Evolutionary conservation across 2,888 invertebrate species (phyloP).

Genomic region (Drosophila anceps): DNA sequence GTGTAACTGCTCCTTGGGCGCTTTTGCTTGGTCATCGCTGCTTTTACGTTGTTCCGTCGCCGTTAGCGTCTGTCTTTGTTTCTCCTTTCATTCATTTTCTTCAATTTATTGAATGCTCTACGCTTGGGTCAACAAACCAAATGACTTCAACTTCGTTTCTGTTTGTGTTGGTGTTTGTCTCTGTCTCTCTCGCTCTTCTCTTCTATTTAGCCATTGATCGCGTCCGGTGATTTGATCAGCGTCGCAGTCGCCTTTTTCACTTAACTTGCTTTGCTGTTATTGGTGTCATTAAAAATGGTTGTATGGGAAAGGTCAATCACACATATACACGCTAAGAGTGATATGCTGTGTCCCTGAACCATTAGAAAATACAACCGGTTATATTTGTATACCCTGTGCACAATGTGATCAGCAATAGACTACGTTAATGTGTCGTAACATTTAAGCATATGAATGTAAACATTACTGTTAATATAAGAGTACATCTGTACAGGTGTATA

Average conservation of each 20-base stretch:
- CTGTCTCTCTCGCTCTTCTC: conserved; percentile 46
- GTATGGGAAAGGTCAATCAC: conserved; percentile 66
- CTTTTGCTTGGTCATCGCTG: conserved; percentile 56
- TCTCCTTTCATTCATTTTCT: conserved; percentile 67
- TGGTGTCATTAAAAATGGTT: conserved; percentile 64
- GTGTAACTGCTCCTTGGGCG: conserved; percentile 43
- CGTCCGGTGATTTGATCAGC: conserved; percentile 64
- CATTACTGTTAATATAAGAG: background rate
- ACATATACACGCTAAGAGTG: conserved; percentile 6
- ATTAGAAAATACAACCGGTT: conserved; percentile 62
- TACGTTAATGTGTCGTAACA: background rate
- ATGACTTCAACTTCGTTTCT: conserved; percentile 38
- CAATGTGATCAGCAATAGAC: background rate
- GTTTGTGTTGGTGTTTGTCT: conserved; percentile 25
- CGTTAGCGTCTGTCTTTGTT: conserved; percentile 36
- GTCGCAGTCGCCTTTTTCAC: conserved; percentile 43
- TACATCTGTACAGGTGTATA: too few relatives aligned
- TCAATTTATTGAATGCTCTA: conserved; percentile 68
- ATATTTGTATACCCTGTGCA: conserved; percentile 1
- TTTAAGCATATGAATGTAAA: background rate
- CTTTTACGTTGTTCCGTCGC: conserved; percentile 23
- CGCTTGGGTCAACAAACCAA: conserved; percentile 74
- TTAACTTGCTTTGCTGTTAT: conserved; percentile 65
- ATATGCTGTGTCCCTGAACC: conserved; percentile 29
- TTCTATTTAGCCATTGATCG: conserved; percentile 69